Evolutionary conservation across 2,888 invertebrate genomes (phyloP), one percentile per base, ranked within the genome.

Genomic region (Mesoligia furuncula): DNA sequence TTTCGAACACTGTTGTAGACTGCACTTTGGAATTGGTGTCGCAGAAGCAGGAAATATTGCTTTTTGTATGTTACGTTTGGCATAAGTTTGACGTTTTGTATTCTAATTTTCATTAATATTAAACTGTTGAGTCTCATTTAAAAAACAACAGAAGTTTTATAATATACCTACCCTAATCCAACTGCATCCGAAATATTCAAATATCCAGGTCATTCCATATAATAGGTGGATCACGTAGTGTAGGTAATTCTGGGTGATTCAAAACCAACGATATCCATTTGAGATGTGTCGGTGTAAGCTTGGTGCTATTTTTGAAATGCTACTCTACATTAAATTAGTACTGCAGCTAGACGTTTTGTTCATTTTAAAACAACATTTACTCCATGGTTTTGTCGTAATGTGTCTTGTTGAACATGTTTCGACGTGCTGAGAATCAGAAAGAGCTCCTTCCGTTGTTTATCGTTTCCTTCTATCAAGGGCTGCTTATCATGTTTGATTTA

Each of bases 351-450:
- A 75, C 73, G 77, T 87, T 83, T 86, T 89, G 80, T 88, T 87
- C 79, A 81, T 85, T 88, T 89, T 87, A 73, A 83, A 80, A 80
- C 81, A 85, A 87, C 68, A 79, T 88, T 86, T 78, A 85, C 80
- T 85, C 81, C 83, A 87, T 74, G 80, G 73, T 86, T 85, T 80
- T 75, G 81, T 85, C 73, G 71, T 86, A 84, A 85, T 72, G 78
- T 80, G 74, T 79, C 73, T 79, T 78, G 77, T 79, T 78, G 77
- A 73, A 87, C 87, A 83, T 79, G 87, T 86, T 84, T 71, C 80
- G 80, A 90, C 90, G 90, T 91, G 92, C 81, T 77, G 61, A 62
- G 90, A 91, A 90, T 92, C 75, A 75, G 80, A 91, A 90, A 88
- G 75, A 86, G 73, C 83, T 88, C 86, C 86, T 91, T 91, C 87